These are phyloP conservation scores for Cotesia glomerata DNA, from an alignment of 1,140 invertebrate genomes.

Conservation along the genomic window DNA sequence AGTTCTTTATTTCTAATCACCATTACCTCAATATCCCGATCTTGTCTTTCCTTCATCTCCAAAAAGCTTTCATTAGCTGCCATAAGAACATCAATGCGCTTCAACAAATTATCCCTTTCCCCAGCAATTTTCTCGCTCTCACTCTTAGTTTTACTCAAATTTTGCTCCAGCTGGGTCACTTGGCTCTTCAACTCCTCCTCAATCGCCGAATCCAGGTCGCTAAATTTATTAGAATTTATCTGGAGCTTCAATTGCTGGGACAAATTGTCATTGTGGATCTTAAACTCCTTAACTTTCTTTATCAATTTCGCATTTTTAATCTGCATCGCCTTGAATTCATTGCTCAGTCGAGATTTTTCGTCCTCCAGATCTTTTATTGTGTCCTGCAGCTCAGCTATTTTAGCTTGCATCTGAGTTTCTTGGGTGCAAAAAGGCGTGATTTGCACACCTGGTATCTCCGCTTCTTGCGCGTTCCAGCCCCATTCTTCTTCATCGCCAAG, in stretches of 20 bases:
- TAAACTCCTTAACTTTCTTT: slow-evolving; percentile 78
- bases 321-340: slow-evolving; percentile 69
- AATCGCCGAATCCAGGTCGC: slow-evolving; percentile 75
- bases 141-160: slow-evolving; percentile 65
- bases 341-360: slow-evolving; percentile 60
- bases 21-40: slow-evolving; percentile 70
- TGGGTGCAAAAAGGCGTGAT: slow-evolving; percentile 29
- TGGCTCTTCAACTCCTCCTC: slow-evolving; percentile 77
- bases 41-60: slow-evolving; percentile 81
- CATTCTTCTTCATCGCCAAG: slow-evolving; percentile 64
- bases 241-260: slow-evolving; percentile 64
- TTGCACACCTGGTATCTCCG: slow-evolving; percentile 50
- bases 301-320: slow-evolving; percentile 73
- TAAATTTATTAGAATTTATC: slow-evolving; percentile 64
- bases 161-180: slow-evolving; percentile 70
- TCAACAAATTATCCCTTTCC: slow-evolving; percentile 72
- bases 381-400: slow-evolving; percentile 60
- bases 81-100: slow-evolving; percentile 76
- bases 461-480: slow-evolving; percentile 67
- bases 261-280: slow-evolving; percentile 70
- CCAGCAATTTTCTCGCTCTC: slow-evolving; percentile 67
- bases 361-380: slow-evolving; percentile 62
- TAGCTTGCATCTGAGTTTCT: slow-evolving; percentile 44
- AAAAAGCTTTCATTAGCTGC: slow-evolving; percentile 78
- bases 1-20: slow-evolving; percentile 73